Evolutionary conservation across 2,888 invertebrate species (phyloP), one percentile per base, ranked within the genome.

Genomic region (Lucinisca nassula): DNA sequence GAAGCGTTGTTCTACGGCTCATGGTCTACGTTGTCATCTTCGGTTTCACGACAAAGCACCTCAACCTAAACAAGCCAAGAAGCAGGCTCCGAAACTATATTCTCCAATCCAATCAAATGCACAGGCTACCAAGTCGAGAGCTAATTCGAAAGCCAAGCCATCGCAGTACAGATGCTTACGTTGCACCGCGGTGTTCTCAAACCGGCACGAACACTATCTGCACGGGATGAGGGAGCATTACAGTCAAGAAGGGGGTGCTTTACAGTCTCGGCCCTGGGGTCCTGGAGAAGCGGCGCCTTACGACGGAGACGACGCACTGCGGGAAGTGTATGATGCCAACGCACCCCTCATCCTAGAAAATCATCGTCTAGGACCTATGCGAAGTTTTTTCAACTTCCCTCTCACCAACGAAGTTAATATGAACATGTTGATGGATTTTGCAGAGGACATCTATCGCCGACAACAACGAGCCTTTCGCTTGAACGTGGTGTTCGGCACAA

Each of bases 401-500:
- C 32, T 67, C 21, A 35, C 67, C 17, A 67, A 67, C 21, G 67
- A 32, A 17, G 32, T 67, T 24, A 67, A 17, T 67, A 35, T 67
- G 6, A 35, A 67, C 4, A 21, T 4, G 17, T 35, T 67, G 1
- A 67, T 67, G 67, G 3, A 32, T 21, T 4, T 10, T 21, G 35
- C 67, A 35, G 35, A 67, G 21, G 35, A 67, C 32, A 35, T 67
- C 17, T 79, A 84, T 55, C 76, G 76, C n/a, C 32, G 61, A 10
- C 77, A 78, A 32, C 51, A 45, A 3, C 24, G 61, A 32, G 78
- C 78, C 21, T 85, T 85, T 40, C 76, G 79, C 30, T 24, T 85
- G 3, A 81, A 85, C 74, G 14, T 81, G 27, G 37, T 55, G 14
- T 85, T 85, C 21, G 85, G 81, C 6, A 73, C 81, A 10, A 85